Evolutionary conservation across 2,888 invertebrate genomes (phyloP), one percentile per base, ranked within the genome.

Genomic region (Gandaritis pyraliata): DNA sequence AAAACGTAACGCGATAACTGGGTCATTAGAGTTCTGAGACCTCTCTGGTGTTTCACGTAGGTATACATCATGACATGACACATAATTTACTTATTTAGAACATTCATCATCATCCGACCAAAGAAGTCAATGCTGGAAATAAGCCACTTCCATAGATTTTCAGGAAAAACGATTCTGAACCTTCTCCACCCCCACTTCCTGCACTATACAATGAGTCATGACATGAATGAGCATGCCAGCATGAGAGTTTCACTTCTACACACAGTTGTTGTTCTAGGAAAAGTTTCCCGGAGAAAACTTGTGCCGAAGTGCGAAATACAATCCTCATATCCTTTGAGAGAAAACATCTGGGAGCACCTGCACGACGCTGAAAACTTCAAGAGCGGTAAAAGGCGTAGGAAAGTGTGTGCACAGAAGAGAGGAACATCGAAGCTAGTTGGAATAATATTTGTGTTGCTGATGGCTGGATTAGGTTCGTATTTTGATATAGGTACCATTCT

Each of bases 271-370:
- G 29, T 33, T 55, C 30, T 29, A 63, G 63, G 63, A 51, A 63
- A 63, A 63, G 50, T 63, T 74, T 69, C 75, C 67, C 81, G 72
- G 67, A 84, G 78, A 73, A 87, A 81, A 77, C 78, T 76, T 66
- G 68, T 78, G 66, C 72, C 77, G 57, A 73, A 78, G 61, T 80
- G 83, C 82, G 84, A 83, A 78, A 81, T 80, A 73, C 83, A 81
- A 76, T 87, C 87, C 65, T 78, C 79, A 70, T 82, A 83, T 75
- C 84, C 84, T 66, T 72, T 82, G 72, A 83, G 85, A 53, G 81
- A 80, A 73, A 86, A 86, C 82, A 85, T 86, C 74, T 85, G 86
- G 85, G 86, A 88, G 74, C 85, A 86, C 77, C 78, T 85, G 39
- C 75, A 83, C 70, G 83, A 83, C 51, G 71, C 62, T 54, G 73